Evolutionary conservation across 2,113 vertebrate species (phyloP), one percentile per base, ranked within the genome.

Genomic region (Gnathonemus longibarbis): DNA sequence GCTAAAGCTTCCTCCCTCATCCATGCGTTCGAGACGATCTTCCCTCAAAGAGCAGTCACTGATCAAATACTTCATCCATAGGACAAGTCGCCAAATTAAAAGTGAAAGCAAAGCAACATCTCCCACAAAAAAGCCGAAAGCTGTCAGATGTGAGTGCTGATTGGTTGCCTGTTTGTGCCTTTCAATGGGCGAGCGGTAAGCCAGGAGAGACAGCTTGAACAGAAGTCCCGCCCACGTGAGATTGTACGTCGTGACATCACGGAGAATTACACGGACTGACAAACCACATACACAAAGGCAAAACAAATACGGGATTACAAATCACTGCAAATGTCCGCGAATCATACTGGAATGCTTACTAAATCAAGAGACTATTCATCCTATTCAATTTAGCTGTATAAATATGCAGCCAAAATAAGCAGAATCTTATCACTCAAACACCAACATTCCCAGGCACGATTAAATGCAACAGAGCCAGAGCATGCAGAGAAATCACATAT

Each of bases 141-240:
- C 91, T 92, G 91, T 90, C 88, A 93, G 9, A 91, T 92, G 95
- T 94, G 95, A 96, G 94, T 92, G 93, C 93, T 95, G 94, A 94
- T 93, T 92, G 91, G 90, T 90, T 94, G 94, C 94, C 56, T 95
- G 95, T 96, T 95, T 95, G 94, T 80, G 31, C 74, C 74, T 80
- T 80, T 80, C 35, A 92, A 56, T 49, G 39, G 15, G 21, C 3
- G 27, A 42, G 48, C 21, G 21, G 15, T 70, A 53, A n/a, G 31
- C 19, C 77, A 83, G 53, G 15, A 52, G 77, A 92, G 89, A 90
- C 27, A 49, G 42, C 46, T n/a, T 48, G 35, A 48, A 46, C 39
- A 46, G 21, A 84, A 45, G 45, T 84, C 21, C 15, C 42, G 1
- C 83, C 21, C 42, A 84, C 42, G 15, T 80, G 74, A 39, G 13